phyloP scores from a whole-genome alignment of 2,113 vertebrate genomes.

The Campylomormyrus tamandua region DNA sequence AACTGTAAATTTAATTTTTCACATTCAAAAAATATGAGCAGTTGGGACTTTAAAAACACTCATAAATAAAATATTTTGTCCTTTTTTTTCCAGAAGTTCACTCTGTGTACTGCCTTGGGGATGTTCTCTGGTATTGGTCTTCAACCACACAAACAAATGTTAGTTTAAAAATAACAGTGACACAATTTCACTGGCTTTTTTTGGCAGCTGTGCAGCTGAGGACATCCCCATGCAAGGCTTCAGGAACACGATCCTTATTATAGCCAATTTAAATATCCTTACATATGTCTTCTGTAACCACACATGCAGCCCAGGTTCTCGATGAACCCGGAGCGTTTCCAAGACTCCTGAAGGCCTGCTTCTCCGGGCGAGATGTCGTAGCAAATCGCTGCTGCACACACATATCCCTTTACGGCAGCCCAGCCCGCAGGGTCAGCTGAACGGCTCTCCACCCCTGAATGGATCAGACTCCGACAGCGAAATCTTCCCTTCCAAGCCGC shows the following conservation, averaged over 20 bases:
- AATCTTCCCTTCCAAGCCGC: conserved; percentile 18
- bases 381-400: neutral
- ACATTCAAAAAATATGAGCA: neutral
- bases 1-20: neutral
- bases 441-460: neutral
- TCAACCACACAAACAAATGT: conserved; percentile 22
- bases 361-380: neutral
- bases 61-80: neutral
- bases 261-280: neutral
- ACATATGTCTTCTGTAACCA: neutral
- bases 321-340: neutral
- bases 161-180: conserved; percentile 25
- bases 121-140: neutral
- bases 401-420: neutral
- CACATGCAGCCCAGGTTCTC: neutral
- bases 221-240: neutral
- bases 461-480: neutral
- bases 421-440: neutral
- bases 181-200: conserved; percentile 32
- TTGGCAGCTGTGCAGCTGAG: conserved; percentile 9
- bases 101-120: neutral
- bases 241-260: neutral
- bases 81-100: neutral
- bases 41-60: neutral
- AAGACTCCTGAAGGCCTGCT: neutral